Base-by-base conservation (phyloP, 2,888 invertebrate genomes). In the Callyntrura sp. region DNA sequence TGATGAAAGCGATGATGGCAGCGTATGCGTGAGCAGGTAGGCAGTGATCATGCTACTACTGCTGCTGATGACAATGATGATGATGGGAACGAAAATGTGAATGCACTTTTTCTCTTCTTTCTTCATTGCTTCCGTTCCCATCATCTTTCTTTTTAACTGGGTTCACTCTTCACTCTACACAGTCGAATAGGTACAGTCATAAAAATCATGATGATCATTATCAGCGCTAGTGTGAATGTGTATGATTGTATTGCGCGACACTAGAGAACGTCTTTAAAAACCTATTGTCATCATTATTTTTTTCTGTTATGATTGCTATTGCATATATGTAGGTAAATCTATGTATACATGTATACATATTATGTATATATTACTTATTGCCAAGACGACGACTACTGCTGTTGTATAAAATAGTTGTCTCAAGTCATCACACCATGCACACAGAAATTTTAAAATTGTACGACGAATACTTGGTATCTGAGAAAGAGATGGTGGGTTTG, bases 361-460 rank as follows among this genome's bases (percentile, higher is more conserved):
- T 35, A 35, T 35, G 35, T 35, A 35, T 35, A 35, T 35, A 35
- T 35, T 35, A 35, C 6, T 84, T 84, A 84, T 84, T 84, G 84
- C 84, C 20, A 35, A 35, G 35, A 35, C 35, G 35, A 35, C 35
- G 6, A 35, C 35, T 35, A 35, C 35, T 6, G 6, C 35, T 6
- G 35, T 2, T 35, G 35, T 35, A 84, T 43, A 1, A 48, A 90
- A 89, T 85, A 84, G 79, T 70, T 84, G 89, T 89, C 85, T 79
- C 85, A 84, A 85, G 62, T 85, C 79, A 85, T 83, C 76, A 78
- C 78, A 85, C 84, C 89, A 85, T 79, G 76, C 65, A 76, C 57
- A 57, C n/a, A 68, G 17, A 57, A 57, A 55, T n/a, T 57, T 55
- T 57, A 9, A 35, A 35, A 35, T 35, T 25, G 51, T n/a, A 8